Conservation (phyloP, 1,140 invertebrate genomes). For the Thaumatotibia leucotreta region DNA sequence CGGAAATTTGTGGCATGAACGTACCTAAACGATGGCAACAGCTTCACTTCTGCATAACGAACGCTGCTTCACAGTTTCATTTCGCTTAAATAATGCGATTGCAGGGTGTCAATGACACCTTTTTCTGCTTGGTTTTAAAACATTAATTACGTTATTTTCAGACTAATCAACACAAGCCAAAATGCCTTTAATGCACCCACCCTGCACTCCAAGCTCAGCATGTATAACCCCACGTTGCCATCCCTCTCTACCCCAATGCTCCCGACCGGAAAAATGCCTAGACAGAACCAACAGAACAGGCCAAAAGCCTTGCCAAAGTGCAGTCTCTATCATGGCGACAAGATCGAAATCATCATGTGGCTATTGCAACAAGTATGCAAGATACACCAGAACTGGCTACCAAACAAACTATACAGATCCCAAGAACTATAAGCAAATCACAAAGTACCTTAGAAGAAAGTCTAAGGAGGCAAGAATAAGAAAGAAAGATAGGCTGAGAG, state of each 20-base stretch:
- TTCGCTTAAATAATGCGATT: no score
- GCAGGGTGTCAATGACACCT: no score
- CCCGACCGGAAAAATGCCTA: conserved; percentile 58
- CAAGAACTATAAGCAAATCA: conserved; percentile 40
- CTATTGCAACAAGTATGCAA: conserved; percentile 42
- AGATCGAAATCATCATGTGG: conserved; percentile 44
- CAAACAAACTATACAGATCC: conserved; percentile 15
- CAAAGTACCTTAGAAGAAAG: conserved; percentile 52
- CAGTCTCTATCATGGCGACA: conserved; percentile 57
- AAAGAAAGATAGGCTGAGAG: conserved; percentile 45
- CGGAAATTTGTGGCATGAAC: no score
- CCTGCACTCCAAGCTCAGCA: conserved; percentile 55
- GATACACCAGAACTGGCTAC: not conserved
- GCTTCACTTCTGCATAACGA: no score
- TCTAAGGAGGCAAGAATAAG: conserved; percentile 48
- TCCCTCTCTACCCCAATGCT: conserved; percentile 50
- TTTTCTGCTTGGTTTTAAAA: no score
- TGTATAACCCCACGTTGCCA: conserved; percentile 55
- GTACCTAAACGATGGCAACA: no score
- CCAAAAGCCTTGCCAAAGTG: conserved; percentile 52
- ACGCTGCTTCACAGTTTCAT: no score
- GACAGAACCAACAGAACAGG: conserved; percentile 49
- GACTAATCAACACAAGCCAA: conserved; percentile 29
- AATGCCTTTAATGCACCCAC: conserved; percentile 56
- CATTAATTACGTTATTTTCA: conserved; percentile 26